Base-by-base conservation (phyloP, 2,113 vertebrate species). In the Variabilichromis moorii region DNA sequence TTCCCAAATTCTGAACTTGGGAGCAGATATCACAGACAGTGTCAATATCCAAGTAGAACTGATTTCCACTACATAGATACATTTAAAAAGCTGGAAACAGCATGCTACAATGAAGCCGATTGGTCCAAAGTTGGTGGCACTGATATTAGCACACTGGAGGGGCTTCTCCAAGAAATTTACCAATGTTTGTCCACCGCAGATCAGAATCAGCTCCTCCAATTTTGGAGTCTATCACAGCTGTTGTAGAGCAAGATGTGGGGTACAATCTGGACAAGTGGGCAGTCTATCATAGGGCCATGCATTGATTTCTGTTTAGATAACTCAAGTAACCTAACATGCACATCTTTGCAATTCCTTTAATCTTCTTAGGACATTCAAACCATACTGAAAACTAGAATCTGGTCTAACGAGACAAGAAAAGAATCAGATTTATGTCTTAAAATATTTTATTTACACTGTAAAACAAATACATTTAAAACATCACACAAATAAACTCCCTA, bases 381-480 rank as follows among this genome's bases (percentile, higher is more conserved):
- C 71, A 50, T 28, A 71, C 66, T 0, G 13, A 42, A 24, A 71
- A 26, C 66, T 6, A 42, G 0, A 26, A 73, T 45, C 8, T 42
- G 13, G 68, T 47, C 68, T 17, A 47, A 17, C 14, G 4, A 85
- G 54, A 78, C 19, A 17, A 73, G 21, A 50, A n/a, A 50, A 5
- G 3, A 54, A 37, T 11, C 4, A 13, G 19, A 84, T 17, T 3
- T 10, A 89, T 1, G 9, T 94, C 83, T 93, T 96, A 96, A 95
- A 96, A 96, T 96, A 91, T 88, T 96, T 96, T 96, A 97, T 97
- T 96, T 96, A 97, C 95, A 96, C 57, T 47, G 85, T 90, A 85
- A 90, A 93, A 93, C 86, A 92, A 88, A 90, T 80, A 87, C 71
- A 84, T 51, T 83, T 80, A 61, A 21, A 79, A 47, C 53, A 17